A percentile compares a stretch with the other conserved stretches of the same genome.
These are phyloP conservation scores for Recurvirostra avosetta DNA, from an alignment of 2,113 vertebrate species.

Conservation along the genomic window DNA sequence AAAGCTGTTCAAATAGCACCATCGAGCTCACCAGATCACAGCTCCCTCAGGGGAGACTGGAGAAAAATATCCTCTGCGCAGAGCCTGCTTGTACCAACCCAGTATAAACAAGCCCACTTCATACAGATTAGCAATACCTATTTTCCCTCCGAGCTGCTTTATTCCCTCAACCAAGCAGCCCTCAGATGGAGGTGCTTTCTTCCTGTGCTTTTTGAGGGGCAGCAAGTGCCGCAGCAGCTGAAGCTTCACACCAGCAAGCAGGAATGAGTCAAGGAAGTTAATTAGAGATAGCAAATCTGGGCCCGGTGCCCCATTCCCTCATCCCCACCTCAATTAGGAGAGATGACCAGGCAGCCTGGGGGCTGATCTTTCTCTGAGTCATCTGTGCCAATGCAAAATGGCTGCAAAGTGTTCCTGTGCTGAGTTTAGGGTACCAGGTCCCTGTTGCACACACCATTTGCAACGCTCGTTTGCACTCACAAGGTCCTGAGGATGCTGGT, in stretches of 20 bases:
- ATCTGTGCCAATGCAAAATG: not conserved
- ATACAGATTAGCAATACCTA: not conserved
- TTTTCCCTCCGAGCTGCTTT: not conserved
- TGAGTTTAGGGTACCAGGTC: not conserved
- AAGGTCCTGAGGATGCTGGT: not conserved
- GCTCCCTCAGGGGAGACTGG: not conserved
- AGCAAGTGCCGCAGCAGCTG: not conserved
- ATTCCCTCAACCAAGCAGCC: not conserved
- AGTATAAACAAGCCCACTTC: not conserved
- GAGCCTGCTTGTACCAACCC: not conserved
- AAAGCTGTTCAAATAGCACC: not conserved
- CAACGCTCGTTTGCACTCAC: not conserved
- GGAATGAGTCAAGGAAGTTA: not conserved
- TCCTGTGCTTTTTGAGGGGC: not conserved
- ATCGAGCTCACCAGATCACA: not conserved
- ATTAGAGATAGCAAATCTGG: not conserved
- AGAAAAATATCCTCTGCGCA: not conserved
- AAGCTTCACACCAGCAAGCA: not conserved
- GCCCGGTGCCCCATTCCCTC: not conserved
- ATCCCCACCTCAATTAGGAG: not conserved
- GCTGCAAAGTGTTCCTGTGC: not conserved
- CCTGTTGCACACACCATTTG: not conserved
- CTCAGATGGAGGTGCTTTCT: rapidly evolving
- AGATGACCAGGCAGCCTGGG: not conserved
- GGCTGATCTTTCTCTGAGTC: not conserved